phyloP scores from a whole-genome alignment of 2,113 vertebrate genomes.

The Pantherophis guttatus region DNA sequence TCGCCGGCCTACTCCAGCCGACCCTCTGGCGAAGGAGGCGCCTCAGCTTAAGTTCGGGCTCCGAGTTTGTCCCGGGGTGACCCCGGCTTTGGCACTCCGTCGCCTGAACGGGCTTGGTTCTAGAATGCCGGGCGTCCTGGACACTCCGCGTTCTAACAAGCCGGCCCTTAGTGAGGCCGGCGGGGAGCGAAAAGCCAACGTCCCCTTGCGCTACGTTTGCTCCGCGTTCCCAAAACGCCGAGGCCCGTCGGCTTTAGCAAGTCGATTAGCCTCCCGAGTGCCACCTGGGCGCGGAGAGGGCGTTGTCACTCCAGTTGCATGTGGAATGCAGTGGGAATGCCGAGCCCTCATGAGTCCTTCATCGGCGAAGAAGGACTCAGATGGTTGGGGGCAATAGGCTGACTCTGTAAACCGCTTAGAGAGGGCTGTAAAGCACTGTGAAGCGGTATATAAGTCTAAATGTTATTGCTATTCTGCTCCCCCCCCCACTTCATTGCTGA shows the following conservation, averaged over 20 bases:
- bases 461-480: neutral
- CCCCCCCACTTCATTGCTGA: neutral
- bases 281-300: neutral
- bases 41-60: neutral
- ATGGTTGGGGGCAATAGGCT: no score
- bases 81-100: neutral
- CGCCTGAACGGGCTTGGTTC: neutral
- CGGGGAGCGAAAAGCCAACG: neutral
- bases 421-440: no score
- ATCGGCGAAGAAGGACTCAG: neutral
- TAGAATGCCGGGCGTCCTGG: neutral
- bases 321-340: neutral
- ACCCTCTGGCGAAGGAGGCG: neutral
- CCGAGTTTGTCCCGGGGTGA: neutral
- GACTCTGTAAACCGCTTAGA: no score
- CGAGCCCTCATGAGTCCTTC: neutral
- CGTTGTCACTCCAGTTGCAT: neutral
- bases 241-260: neutral
- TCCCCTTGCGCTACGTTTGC: neutral
- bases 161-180: no score
- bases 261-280: neutral
- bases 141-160: neutral
- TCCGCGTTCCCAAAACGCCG: neutral
- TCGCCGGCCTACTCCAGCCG: neutral
- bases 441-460: no score